These are phyloP conservation scores for Drusus annulatus DNA, from an alignment of 1,140 invertebrate genomes.

Conservation along the genomic window DNA sequence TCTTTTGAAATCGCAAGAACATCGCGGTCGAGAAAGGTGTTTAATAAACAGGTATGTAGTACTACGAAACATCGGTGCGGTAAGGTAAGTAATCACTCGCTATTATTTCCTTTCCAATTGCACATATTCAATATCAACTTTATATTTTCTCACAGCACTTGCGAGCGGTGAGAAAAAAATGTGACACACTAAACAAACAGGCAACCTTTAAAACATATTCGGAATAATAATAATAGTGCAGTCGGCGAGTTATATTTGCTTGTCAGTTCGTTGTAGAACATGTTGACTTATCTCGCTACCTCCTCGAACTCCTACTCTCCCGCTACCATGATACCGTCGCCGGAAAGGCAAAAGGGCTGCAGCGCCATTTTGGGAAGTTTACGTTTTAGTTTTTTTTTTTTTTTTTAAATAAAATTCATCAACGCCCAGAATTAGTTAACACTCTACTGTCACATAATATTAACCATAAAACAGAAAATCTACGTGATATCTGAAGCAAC, in stretches of 20 bases:
- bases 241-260: not conserved
- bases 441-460: too few relatives aligned
- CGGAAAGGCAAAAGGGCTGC: too few relatives aligned
- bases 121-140: not conserved
- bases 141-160: too few relatives aligned
- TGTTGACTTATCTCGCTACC: not conserved
- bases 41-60: constrained; percentile 19
- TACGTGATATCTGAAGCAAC: too few relatives aligned
- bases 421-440: too few relatives aligned
- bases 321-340: not conserved
- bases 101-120: not conserved
- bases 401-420: too few relatives aligned
- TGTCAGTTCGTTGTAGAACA: not conserved
- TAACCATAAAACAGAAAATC: too few relatives aligned
- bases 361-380: too few relatives aligned
- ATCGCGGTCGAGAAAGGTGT: constrained; percentile 6
- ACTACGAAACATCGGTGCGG: not conserved
- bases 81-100: not conserved
- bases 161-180: too few relatives aligned
- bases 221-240: constrained; percentile 1
- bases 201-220: not conserved
- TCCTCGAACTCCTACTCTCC: not conserved
- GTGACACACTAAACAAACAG: too few relatives aligned
- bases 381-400: too few relatives aligned
- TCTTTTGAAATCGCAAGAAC: constrained; percentile 11